phyloP scores from a whole-genome alignment of 2,888 invertebrate species.

The Diabrotica balteata region DNA sequence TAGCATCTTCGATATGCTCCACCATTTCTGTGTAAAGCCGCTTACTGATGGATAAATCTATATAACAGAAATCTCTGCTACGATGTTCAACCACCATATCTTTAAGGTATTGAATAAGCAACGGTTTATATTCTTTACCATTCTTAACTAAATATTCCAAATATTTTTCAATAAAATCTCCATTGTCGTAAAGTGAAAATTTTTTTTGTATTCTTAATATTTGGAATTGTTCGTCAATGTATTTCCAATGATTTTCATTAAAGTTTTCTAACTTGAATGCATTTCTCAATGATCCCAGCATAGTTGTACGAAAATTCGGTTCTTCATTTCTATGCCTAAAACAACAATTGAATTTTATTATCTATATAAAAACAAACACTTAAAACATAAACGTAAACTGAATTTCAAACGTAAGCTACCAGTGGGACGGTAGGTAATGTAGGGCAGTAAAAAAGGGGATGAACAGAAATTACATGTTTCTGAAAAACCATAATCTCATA shows the following conservation, averaged over 20 bases:
- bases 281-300: constrained; percentile 19
- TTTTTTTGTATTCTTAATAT: constrained; percentile 30
- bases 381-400: background rate
- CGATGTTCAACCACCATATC: constrained; percentile 13
- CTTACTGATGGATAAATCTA: background rate
- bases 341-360: background rate
- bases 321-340: constrained; percentile 42
- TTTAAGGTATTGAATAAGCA: constrained; percentile 28
- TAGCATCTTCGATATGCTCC: background rate
- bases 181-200: constrained; percentile 9
- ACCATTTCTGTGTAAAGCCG: background rate
- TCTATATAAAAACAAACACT: background rate
- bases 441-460: too few species aligned
- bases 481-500: too few species aligned
- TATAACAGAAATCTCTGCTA: background rate
- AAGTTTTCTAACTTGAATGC: constrained; percentile 27
- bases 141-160: constrained; percentile 37
- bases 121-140: constrained; percentile 25
- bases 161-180: constrained; percentile 25
- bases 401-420: background rate
- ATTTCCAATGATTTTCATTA: constrained; percentile 41
- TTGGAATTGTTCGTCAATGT: constrained; percentile 37
- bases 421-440: too few species aligned
- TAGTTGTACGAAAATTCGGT: constrained; percentile 6
- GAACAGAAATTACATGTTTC: too few species aligned